Evolutionary conservation across 2,888 invertebrate genomes (phyloP).

Genomic region (Zeuzera pyrina): DNA sequence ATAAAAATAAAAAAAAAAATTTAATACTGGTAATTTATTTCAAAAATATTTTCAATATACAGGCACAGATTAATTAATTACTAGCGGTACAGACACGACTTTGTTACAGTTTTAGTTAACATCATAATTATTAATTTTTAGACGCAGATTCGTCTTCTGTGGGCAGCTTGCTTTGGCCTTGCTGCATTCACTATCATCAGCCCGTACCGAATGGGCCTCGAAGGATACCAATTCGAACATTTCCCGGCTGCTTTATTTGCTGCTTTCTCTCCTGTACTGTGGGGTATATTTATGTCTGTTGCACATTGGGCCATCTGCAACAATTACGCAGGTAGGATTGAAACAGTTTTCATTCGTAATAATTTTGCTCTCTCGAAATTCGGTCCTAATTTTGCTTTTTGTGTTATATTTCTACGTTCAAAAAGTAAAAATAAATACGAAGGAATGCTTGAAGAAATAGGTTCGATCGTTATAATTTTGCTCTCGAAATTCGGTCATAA

Average conservation of each 20-base stretch:
- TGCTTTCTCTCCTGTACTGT: conserved; percentile 70
- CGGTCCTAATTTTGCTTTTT: too few species aligned
- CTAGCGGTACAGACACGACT: too few species aligned
- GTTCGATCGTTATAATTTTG: too few species aligned
- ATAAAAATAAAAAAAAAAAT: too few species aligned
- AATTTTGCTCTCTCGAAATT: neutral
- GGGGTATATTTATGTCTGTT: conserved; percentile 68
- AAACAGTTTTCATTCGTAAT: too few species aligned
- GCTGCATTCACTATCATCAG: conserved; percentile 58
- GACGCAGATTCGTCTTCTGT: conserved; percentile 49
- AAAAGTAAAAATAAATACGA: conserved; percentile 68
- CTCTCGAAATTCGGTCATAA: neutral
- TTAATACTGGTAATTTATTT: too few species aligned
- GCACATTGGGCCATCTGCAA: conserved; percentile 68
- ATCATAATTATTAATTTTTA: conserved; percentile 23
- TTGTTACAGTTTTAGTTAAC: too few species aligned
- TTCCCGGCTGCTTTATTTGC: conserved; percentile 68
- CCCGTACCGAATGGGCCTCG: conserved; percentile 68
- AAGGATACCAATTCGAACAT: conserved; percentile 62
- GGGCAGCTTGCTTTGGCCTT: conserved; percentile 44
- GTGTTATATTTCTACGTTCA: too few species aligned
- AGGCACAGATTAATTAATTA: too few species aligned
- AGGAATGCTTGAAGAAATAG: too few species aligned
- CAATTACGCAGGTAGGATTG: conserved; percentile 68
- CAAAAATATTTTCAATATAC: too few species aligned